A percentile compares a stretch with the other conserved stretches of the same genome.
These are phyloP conservation scores for Grammomys dolichurus DNA, from an alignment of 2,113 vertebrate species.

Conservation along the genomic window DNA sequence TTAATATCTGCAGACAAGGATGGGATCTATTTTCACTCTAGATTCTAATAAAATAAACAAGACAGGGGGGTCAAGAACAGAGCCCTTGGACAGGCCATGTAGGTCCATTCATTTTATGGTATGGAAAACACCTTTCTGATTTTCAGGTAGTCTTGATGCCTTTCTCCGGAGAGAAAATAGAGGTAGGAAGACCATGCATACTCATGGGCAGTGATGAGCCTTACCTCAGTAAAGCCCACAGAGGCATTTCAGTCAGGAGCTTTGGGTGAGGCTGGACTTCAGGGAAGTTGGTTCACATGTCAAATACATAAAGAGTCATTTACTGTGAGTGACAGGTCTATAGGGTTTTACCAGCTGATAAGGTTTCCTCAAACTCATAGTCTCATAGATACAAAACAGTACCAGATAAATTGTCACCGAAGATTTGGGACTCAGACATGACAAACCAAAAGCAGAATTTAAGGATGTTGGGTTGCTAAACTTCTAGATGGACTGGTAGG, in stretches of 20 bases:
- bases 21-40: conserved; percentile 61
- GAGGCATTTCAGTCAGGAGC: background rate
- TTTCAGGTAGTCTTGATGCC: background rate
- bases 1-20: conserved; percentile 56
- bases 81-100: background rate
- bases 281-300: background rate
- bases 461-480: conserved; percentile 1
- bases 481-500: background rate
- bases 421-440: background rate
- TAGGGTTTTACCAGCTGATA: background rate
- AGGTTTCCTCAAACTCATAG: background rate
- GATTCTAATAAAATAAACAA: conserved; percentile 66
- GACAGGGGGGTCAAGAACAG: conserved; percentile 33
- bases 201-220: background rate
- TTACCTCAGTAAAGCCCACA: background rate
- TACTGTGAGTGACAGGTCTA: background rate
- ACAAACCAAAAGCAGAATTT: background rate
- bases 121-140: background rate
- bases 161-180: background rate
- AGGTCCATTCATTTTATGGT: background rate
- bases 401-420: background rate
- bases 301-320: background rate
- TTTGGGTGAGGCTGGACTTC: background rate
- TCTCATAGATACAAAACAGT: background rate
- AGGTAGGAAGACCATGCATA: background rate